These are phyloP conservation scores for Saimiri boliviensis DNA, from an alignment of 2,113 vertebrate genomes.

Conservation along the genomic window DNA sequence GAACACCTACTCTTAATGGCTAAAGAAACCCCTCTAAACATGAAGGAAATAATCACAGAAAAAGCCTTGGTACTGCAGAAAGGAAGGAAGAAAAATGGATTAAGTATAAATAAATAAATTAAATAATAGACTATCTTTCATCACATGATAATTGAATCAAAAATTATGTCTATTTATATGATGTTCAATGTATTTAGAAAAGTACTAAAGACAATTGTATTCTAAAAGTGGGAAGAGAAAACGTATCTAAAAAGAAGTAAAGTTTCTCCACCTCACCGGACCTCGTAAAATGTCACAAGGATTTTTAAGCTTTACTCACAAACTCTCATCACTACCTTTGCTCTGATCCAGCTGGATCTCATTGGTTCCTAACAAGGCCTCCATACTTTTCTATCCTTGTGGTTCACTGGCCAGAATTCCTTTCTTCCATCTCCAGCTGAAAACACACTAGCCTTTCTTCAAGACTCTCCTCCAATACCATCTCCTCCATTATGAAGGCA, in stretches of 20 bases:
- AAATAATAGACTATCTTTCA: background rate
- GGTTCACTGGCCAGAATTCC: background rate
- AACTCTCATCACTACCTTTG: background rate
- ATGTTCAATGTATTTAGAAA: background rate
- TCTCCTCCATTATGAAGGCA: background rate
- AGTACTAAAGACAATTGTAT: background rate
- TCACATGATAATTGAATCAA: background rate
- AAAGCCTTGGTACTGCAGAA: background rate
- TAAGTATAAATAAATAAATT: background rate
- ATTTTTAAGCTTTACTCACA: background rate
- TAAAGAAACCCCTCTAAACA: background rate
- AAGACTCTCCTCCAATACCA: background rate
- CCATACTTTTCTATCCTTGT: background rate
- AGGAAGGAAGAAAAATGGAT: background rate
- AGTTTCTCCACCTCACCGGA: background rate
- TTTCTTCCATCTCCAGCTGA: background rate
- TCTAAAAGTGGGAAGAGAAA: background rate
- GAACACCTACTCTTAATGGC: background rate
- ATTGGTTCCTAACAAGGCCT: background rate
- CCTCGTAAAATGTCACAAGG: background rate
- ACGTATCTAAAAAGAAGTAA: background rate
- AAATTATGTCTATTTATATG: background rate
- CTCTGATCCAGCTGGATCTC: background rate
- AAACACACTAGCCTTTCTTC: background rate
- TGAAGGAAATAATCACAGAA: background rate